Conservation (phyloP, 2,113 vertebrate genomes). For the Echinops telfairi region DNA sequence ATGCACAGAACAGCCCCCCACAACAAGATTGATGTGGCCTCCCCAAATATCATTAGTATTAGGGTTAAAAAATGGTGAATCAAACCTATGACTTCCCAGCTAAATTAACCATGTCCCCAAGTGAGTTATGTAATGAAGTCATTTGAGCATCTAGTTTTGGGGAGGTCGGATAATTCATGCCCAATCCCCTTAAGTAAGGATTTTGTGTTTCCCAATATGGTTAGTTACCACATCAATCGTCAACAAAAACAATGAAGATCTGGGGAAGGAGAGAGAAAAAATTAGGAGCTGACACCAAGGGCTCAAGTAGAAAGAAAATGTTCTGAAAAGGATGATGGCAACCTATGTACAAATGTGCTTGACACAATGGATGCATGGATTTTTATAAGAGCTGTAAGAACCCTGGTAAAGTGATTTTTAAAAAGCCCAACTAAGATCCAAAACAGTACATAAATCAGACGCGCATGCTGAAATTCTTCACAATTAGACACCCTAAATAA, state of each 20-base stretch:
- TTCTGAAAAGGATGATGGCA: no score
- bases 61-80: not conserved
- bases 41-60: not conserved
- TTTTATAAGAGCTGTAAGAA: no score
- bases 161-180: not conserved
- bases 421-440: not conserved
- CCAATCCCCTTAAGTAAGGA: not conserved
- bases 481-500: not conserved
- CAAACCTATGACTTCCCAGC: not conserved
- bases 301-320: no score
- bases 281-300: no score
- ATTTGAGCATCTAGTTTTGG: not conserved
- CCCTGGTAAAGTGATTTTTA: no score
- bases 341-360: no score
- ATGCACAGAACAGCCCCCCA: not conserved
- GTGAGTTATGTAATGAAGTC: not conserved
- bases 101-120: not conserved
- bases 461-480: not conserved
- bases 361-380: no score
- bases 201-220: not conserved
- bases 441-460: not conserved
- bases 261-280: no score
- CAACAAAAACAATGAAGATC: not conserved
- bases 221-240: not conserved
- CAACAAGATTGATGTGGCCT: not conserved